Base-by-base conservation (phyloP, 64 coral and sea anemone genomes). In the Montipora efflorescens region DNA sequence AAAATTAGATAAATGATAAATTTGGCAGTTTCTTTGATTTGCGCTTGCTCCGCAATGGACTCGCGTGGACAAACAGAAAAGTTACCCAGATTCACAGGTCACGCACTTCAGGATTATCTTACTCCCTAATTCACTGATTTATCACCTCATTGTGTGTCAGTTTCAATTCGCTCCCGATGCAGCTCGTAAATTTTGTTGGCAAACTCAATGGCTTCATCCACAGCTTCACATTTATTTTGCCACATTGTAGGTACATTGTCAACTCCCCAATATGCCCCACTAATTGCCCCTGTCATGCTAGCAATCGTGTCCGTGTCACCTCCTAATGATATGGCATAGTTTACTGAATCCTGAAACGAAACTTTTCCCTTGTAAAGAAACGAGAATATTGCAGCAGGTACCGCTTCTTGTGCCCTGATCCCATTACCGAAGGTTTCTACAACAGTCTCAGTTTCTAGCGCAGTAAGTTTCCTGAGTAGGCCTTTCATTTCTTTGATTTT, bases 291-390 rank as follows among this genome's bases (percentile, higher is more conserved):
- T 5, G 98, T 59, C 98, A 99, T 99, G 47, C 98, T 96, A 19
- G 98, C 98, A 68, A 99, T 99, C 13, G 98, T 99, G 89, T 99
- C 98, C 18, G 98, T 99, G 59, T 99, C 98, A 15, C 98, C 98
- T 7, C 98, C 98, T 16, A 99, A 76, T 21, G 98, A 99, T 25
- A 99, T 99, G n/a, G 98, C 95, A 94, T 93, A 99, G 69, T 92
- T 88, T 7, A 99, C 79, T 13, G 81, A 79, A 5, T 92, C 95
- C 57, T 96, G 51, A 84, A 99, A 87, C 7, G 95, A 96, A 8
- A 49, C 46, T n/a, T 75, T 89, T 0, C 94, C 94, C 53, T 96
- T 96, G 89, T 88, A 67, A 81, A 99, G 80, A 59, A 99, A 99
- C n/a, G 95, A 75, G 94, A 96, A 96, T 16, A 99, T 96, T n/a